Conservation (phyloP, 2,888 invertebrate genomes). For the Agrilus cyanescens region DNA sequence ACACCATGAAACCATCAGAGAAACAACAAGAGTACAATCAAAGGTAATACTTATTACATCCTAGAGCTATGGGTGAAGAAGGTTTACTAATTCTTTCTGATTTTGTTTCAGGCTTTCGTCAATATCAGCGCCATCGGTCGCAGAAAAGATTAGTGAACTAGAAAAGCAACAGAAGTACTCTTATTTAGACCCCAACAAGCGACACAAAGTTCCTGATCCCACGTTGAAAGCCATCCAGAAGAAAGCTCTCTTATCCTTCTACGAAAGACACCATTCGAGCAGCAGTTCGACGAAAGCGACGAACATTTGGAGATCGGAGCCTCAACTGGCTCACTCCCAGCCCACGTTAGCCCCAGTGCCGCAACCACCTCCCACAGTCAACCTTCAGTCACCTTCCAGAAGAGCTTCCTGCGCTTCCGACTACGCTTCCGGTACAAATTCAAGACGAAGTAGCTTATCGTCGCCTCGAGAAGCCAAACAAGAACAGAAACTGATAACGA, state of each 20-base stretch:
- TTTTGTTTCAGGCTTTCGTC: constrained; percentile 26
- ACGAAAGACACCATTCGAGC: constrained; percentile 55
- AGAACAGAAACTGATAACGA: constrained; percentile 27
- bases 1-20: constrained; percentile 41
- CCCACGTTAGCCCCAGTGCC: constrained; percentile 20
- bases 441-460: constrained; percentile 35
- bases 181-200: constrained; percentile 62
- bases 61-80: neutral
- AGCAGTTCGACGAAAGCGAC: constrained; percentile 13
- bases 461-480: constrained; percentile 27
- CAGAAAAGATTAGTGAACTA: constrained; percentile 52
- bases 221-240: constrained; percentile 73
- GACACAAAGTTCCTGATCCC: constrained; percentile 56
- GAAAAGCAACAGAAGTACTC: constrained; percentile 52
- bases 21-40: constrained; percentile 18
- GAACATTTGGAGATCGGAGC: constrained; percentile 45
- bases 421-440: constrained; percentile 40
- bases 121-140: constrained; percentile 45
- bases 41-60: constrained; percentile 5
- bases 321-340: constrained; percentile 38
- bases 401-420: constrained; percentile 58
- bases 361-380: constrained; percentile 34
- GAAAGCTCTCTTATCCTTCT: constrained; percentile 69
- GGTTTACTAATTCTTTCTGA: neutral
- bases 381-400: constrained; percentile 38